Evolutionary conservation across 2,888 invertebrate species (phyloP), one percentile per base, ranked within the genome.

Genomic region (Agonopterix alstromeriana): DNA sequence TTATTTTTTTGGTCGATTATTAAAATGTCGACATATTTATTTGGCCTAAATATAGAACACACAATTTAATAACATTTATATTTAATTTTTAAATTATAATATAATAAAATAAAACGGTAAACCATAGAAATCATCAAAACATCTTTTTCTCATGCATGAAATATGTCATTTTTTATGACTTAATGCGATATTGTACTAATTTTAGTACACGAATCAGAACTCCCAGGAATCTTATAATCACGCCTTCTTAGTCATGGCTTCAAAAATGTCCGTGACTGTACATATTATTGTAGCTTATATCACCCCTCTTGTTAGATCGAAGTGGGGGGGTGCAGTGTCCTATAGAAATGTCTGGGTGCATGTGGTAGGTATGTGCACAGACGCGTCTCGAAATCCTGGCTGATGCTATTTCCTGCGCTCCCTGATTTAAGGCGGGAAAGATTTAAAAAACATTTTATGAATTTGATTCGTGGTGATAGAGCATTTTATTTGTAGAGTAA

Each of bases 271-370:
- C 12, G 41, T 41, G 9, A 11, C 12, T 12, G 12, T 10, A 10
- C 38, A 41, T 11, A 8, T 40, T 44, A 49, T 44, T 35, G 42
- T 8, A 27, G 27, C 27, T 27, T 27, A 27, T 27, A 27, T 57
- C 45, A 7, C 10, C 27, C 27, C 27, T 27, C 27, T 27, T 27
- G 27, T 59, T 52, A 49, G 48, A 54, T 57, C 63, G 65, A 63
- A 68, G 67, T 60, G 72, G 65, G 68, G 72, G 60, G 64, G 65
- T 27, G 27, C 65, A 64, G 55, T 67, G 77, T 76, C 53, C 78
- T 84, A 82, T 85, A 78, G 58, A 64, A 73, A 72, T 72, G 85
- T 84, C 86, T 86, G 86, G 82, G 73, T 75, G 81, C 79, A 77
- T 70, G 71, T 46, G 11, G 45, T 45, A 45, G 36, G 36, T 45